Conservation (phyloP, 2,797 vertebrate species). For the Oophaga sylvatica region DNA sequence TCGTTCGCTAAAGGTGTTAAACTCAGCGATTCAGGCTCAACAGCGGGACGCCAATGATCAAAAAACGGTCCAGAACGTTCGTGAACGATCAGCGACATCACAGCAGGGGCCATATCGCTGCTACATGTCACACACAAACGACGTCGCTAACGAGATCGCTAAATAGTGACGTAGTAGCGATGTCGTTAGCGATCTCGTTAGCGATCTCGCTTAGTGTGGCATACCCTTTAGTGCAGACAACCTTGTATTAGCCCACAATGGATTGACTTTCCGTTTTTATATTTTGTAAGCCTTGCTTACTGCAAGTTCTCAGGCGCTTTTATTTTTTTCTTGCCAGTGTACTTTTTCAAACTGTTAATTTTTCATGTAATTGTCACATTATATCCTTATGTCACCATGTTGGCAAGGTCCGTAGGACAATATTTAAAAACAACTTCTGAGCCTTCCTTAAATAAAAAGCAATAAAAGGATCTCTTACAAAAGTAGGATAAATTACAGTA, state of each 20-base stretch:
- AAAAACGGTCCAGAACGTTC: too few species aligned
- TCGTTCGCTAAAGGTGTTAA: too few species aligned
- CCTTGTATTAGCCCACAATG: not conserved
- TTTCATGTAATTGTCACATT: slow-evolving; percentile 13
- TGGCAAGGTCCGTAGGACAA: slow-evolving; percentile 6
- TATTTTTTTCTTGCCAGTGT: not conserved
- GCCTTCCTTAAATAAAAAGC: slow-evolving; percentile 38
- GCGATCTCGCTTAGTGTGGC: too few species aligned
- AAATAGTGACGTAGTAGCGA: too few species aligned
- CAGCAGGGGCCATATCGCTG: too few species aligned
- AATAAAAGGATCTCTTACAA: slow-evolving; percentile 49
- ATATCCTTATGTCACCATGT: slow-evolving; percentile 15
- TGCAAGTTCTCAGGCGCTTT: not conserved
- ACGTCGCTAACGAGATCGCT: too few species aligned
- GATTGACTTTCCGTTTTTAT: not conserved
- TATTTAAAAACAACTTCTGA: slow-evolving; percentile 34
- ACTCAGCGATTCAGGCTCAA: too few species aligned
- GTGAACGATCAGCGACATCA: too few species aligned
- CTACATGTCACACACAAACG: too few species aligned
- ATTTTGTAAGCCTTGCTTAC: not conserved
- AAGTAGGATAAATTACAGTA: slow-evolving; percentile 52
- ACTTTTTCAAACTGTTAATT: not conserved
- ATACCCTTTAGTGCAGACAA: not conserved
- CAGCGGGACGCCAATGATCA: too few species aligned
- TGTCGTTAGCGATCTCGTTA: too few species aligned